phyloP scores from a whole-genome alignment of 2,888 invertebrate genomes.

The Psylliodes chrysocephalus region DNA sequence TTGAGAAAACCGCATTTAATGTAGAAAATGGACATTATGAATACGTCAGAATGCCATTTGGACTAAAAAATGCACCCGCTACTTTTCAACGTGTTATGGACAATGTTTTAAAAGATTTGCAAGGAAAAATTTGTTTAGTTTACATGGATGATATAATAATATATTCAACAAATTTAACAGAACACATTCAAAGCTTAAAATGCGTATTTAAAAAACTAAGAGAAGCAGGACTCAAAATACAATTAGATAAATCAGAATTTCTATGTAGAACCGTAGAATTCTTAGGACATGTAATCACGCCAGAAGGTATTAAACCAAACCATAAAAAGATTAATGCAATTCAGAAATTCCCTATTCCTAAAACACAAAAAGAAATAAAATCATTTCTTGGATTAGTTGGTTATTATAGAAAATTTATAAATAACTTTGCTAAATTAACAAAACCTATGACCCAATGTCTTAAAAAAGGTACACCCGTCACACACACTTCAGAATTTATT shows the following conservation, averaged over 20 bases:
- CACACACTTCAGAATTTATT: slow-evolving; percentile 5
- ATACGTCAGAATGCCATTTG: too few relatives aligned
- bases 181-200: background rate
- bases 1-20: slow-evolving; percentile 32
- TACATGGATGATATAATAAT: slow-evolving; percentile 12
- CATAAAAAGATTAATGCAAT: slow-evolving; percentile 28
- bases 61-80: too few relatives aligned
- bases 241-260: slow-evolving; percentile 26
- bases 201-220: background rate
- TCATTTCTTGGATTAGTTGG: too few relatives aligned
- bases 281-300: slow-evolving; percentile 17
- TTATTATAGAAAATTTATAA: too few relatives aligned
- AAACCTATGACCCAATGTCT: slow-evolving; percentile 4
- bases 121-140: too few relatives aligned
- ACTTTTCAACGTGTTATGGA: slow-evolving; percentile 33
- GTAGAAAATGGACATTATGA: slow-evolving; percentile 22
- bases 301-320: slow-evolving; percentile 35
- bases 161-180: background rate
- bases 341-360: slow-evolving; percentile 4
- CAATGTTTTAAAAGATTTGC: slow-evolving; percentile 56
- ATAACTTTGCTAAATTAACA: too few relatives aligned
- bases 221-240: slow-evolving; percentile 4
- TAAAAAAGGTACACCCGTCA: background rate
- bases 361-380: slow-evolving; percentile 20
- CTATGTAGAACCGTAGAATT: slow-evolving; percentile 23